A percentile compares a stretch with the other conserved stretches of the same genome.
phyloP scores from a whole-genome alignment of 2,113 vertebrate species.

The Pungitius pungitius region DNA sequence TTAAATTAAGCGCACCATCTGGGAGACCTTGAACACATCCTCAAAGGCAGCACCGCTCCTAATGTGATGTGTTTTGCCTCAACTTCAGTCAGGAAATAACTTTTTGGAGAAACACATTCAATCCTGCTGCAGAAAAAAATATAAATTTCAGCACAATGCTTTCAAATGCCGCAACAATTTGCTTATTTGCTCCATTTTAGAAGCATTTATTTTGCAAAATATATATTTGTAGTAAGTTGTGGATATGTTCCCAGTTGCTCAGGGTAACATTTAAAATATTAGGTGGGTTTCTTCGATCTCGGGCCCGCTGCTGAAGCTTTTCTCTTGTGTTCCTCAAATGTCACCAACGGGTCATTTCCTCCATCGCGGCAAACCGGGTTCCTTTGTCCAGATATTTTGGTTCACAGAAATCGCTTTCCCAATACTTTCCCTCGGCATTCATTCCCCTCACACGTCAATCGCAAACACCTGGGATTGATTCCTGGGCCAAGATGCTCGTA shows the following conservation, averaged over 20 bases:
- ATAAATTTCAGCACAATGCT: background rate
- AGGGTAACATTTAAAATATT: background rate
- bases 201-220: background rate
- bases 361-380: background rate
- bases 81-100: background rate
- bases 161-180: background rate
- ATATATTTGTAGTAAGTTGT: background rate
- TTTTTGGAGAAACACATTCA: background rate
- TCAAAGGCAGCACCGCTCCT: slow-evolving; percentile 24
- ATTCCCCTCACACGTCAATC: slow-evolving; percentile 3
- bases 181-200: background rate
- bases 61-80: background rate
- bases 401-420: slow-evolving; percentile 5
- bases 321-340: slow-evolving; percentile 1
- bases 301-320: background rate
- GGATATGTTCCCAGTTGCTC: background rate
- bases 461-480: background rate
- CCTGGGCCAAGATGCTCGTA: background rate
- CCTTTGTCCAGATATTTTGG: background rate
- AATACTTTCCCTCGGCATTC: slow-evolving; percentile 8
- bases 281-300: background rate
- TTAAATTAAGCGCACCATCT: slow-evolving; percentile 60
- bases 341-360: background rate
- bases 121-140: background rate
- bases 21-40: slow-evolving; percentile 55